These are phyloP conservation scores for Sarcoramphus papa DNA, from an alignment of 2,797 vertebrate genomes.

Conservation along the genomic window DNA sequence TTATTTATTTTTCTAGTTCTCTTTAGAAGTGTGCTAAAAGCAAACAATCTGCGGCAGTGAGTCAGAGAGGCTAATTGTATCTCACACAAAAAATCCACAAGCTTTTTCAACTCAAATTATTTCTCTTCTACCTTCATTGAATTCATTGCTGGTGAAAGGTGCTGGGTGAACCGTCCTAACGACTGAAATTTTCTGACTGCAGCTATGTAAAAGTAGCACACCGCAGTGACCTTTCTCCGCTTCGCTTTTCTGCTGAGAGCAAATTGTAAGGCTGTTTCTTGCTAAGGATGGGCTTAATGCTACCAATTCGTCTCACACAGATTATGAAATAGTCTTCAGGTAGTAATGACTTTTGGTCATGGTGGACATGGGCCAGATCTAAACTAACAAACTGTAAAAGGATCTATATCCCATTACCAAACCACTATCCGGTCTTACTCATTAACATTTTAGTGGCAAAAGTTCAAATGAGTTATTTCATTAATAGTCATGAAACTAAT, in stretches of 20 bases:
- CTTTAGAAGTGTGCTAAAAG: not conserved
- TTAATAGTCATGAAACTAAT: conserved; percentile 69
- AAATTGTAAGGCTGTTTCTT: not conserved
- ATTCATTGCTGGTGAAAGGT: not conserved
- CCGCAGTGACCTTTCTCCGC: not conserved
- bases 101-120: not conserved
- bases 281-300: not conserved
- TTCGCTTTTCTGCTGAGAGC: not conserved
- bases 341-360: conserved; percentile 31
- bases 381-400: conserved; percentile 51
- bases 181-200: not conserved
- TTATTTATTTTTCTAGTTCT: not conserved
- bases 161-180: not conserved
- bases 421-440: conserved; percentile 5
- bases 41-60: not conserved
- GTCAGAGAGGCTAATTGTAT: not conserved
- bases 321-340: conserved; percentile 1
- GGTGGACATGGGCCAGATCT: conserved; percentile 9
- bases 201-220: not conserved
- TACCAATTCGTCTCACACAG: not conserved
- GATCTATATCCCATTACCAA: conserved; percentile 53
- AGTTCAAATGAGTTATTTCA: conserved; percentile 69
- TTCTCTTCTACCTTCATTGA: not conserved
- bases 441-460: conserved; percentile 67
- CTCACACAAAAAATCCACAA: not conserved